phyloP scores from a whole-genome alignment of 2,888 invertebrate species.

The Scaptomyza polygonia region DNA sequence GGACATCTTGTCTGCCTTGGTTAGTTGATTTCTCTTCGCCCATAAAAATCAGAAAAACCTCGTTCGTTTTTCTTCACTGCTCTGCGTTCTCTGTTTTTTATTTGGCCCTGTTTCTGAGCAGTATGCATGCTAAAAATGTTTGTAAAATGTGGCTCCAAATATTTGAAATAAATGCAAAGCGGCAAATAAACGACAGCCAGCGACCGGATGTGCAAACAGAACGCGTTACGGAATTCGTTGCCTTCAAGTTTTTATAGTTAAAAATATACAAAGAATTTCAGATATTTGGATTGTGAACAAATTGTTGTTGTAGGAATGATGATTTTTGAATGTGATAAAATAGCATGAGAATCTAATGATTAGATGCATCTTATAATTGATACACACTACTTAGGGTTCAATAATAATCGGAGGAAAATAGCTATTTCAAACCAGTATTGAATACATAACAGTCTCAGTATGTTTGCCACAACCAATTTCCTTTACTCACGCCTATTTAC shows the following conservation, averaged over 20 bases:
- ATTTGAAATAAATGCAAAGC: constrained; percentile 74
- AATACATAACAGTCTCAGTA: neutral
- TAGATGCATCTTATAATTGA: no score
- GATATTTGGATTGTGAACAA: neutral
- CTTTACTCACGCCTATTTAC: constrained; percentile 7
- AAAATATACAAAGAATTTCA: constrained; percentile 5
- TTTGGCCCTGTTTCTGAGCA: constrained; percentile 41
- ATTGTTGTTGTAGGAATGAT: neutral
- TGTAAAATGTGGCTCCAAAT: constrained; percentile 70
- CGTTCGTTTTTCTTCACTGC: constrained; percentile 30
- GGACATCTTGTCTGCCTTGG: constrained; percentile 59
- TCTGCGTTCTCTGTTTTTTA: constrained; percentile 10
- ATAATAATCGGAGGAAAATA: neutral
- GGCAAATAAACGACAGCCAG: constrained; percentile 63
- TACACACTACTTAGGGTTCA: neutral
- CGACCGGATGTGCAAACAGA: constrained; percentile 54
- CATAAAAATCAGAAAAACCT: constrained; percentile 60
- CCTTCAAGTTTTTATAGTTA: constrained; percentile 24
- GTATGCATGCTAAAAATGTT: constrained; percentile 67
- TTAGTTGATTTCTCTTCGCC: constrained; percentile 58
- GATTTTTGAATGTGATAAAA: neutral
- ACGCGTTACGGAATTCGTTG: constrained; percentile 43
- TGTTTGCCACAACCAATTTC: constrained; percentile 18
- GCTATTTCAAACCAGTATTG: neutral
- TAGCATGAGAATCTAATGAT: no score